These are phyloP conservation scores for Sphaeridia pumilis DNA, from an alignment of 2,888 invertebrate species.

Conservation along the genomic window DNA sequence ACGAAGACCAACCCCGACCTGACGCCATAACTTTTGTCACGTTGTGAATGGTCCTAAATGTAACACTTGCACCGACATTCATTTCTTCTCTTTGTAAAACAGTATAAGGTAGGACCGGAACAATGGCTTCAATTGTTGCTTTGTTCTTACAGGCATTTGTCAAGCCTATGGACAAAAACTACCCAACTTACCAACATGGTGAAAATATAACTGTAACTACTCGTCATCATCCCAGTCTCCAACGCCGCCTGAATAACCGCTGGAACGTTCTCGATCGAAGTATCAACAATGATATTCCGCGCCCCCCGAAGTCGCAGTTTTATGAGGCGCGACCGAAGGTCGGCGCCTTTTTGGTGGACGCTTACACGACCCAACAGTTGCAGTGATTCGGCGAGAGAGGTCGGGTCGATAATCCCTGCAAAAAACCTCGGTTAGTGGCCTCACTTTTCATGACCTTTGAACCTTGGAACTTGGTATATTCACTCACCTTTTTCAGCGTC, in stretches of 20 bases:
- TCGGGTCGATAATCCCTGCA: conserved; percentile 31
- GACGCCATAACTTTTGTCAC: too few species aligned
- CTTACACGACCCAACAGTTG: conserved; percentile 30
- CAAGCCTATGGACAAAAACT: too few species aligned
- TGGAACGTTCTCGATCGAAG: conserved; percentile 27
- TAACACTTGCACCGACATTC: too few species aligned
- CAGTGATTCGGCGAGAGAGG: conserved; percentile 29
- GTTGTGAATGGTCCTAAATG: too few species aligned
- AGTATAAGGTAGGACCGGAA: too few species aligned
- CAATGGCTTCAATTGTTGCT: too few species aligned
- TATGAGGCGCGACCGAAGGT: conserved; percentile 31
- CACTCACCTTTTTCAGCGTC: conserved; percentile 30
- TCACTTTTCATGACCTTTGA: too few species aligned
- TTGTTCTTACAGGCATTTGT: too few species aligned
- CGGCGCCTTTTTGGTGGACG: conserved; percentile 26
- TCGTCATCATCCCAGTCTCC: conserved; percentile 36
- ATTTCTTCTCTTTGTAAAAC: too few species aligned
- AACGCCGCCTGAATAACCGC: conserved; percentile 33
- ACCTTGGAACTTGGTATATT: too few species aligned
- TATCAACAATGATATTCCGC: conserved; percentile 34
- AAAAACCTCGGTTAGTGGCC: too few species aligned
- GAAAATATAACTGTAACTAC: conserved; percentile 33
- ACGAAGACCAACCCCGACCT: too few species aligned
- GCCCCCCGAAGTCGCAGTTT: conserved; percentile 33
- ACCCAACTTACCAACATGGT: conserved; percentile 35